phyloP scores from a whole-genome alignment of 2,797 vertebrate genomes.

The Lepus oiostolus region DNA sequence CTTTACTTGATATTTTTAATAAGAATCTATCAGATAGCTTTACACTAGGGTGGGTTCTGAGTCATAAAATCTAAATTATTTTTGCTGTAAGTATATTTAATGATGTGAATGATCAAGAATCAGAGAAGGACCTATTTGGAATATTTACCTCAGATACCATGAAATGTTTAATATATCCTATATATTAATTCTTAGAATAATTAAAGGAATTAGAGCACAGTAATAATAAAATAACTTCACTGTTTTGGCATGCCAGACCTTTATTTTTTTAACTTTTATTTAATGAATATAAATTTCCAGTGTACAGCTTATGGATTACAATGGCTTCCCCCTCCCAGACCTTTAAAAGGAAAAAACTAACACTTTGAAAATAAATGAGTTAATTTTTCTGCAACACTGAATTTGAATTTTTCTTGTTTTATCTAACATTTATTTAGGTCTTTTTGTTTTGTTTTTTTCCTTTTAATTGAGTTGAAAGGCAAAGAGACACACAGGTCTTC shows the following conservation, averaged over 20 bases:
- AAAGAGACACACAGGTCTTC: too few species aligned
- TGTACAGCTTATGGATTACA: too few species aligned
- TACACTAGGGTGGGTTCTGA: constrained; percentile 53
- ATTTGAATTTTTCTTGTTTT: constrained; percentile 62
- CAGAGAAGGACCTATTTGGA: constrained; percentile 59
- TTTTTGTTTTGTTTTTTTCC: background rate
- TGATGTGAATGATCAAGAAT: constrained; percentile 42
- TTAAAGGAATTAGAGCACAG: constrained; percentile 4
- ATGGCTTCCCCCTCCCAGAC: background rate
- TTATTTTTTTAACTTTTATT: background rate
- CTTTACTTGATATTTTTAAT: constrained; percentile 60
- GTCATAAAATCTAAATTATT: constrained; percentile 52
- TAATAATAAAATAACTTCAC: constrained; percentile 30
- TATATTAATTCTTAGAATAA: constrained; percentile 48
- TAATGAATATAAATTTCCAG: too few species aligned
- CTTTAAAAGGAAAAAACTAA: constrained; percentile 50
- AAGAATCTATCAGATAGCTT: constrained; percentile 31
- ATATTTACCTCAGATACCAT: constrained; percentile 47
- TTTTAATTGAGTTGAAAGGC: too few species aligned
- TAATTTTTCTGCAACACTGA: constrained; percentile 5
- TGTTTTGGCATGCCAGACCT: constrained; percentile 44
- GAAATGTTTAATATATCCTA: constrained; percentile 56
- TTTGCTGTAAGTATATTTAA: constrained; percentile 53
- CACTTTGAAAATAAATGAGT: background rate
- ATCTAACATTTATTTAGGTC: constrained; percentile 25